Base-by-base conservation (phyloP, 2,888 invertebrate species). In the Girardia tigrina region DNA sequence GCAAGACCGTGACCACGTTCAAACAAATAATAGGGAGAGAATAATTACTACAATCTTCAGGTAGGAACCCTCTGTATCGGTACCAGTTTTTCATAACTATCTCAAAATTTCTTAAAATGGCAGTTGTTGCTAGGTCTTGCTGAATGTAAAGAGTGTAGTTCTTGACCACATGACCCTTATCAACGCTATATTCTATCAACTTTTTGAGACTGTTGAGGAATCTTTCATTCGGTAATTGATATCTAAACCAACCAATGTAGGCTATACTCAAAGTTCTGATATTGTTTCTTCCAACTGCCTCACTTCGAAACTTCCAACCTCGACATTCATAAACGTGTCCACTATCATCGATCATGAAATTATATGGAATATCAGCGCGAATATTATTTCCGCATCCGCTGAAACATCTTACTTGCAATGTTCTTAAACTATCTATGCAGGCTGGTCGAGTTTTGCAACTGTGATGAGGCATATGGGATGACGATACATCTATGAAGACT, bases 301-400 rank as follows among this genome's bases (percentile, higher is more conserved):
- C n/a, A n/a, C n/a, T n/a, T n/a, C n/a, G n/a, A n/a, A n/a, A n/a
- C n/a, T n/a, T n/a, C n/a, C n/a, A n/a, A 6, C 56, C 56, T 8
- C 56, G 56, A 56, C 56, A 56, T 56, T 56, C 56, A n/a, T 56
- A 56, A n/a, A 56, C 23, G n/a, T 56, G 56, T 56, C 56, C 56
- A n/a, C n/a, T 12, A 56, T 56, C 56, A 56, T 56, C 56, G n/a
- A 56, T 56, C 56, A 56, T 56, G n/a, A 56, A 56, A 16, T 56
- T 56, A n/a, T 56, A 56, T 20, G 56, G 56, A 56, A 56, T 56
- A 56, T 56, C 56, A 2, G 56, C n/a, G 4, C 2, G n/a, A 20
- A 12, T 36, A 36, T n/a, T 12, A 16, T 4, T n/a, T 4, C n/a
- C 56, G 56, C 20, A 56, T 8, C 56, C 56, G n/a, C 23, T 2